A percentile compares a stretch with the other conserved stretches of the same genome.
phyloP scores from a whole-genome alignment of 2,797 vertebrate genomes.

The Podarcis siculus region DNA sequence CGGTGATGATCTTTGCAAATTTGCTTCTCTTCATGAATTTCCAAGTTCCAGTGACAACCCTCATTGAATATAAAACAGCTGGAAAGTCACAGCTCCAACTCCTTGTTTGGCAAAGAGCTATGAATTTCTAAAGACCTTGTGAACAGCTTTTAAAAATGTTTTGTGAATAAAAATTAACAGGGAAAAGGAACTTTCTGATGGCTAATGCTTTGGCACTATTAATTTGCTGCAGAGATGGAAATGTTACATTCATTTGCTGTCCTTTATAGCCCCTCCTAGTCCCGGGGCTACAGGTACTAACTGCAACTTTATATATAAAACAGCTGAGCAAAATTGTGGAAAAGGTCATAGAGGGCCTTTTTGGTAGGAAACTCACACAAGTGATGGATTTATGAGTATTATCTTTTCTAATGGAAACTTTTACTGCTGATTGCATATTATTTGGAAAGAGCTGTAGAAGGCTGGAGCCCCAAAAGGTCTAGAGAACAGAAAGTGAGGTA shows the following conservation, averaged over 20 bases:
- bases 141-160: conserved; percentile 39
- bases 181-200: conserved; percentile 12
- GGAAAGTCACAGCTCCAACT: conserved; percentile 40
- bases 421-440: conserved; percentile 5
- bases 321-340: background rate
- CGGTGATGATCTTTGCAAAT: conserved; percentile 50
- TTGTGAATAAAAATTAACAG: conserved; percentile 31
- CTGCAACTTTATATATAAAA: background rate
- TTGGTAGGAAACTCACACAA: background rate
- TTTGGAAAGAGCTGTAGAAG: background rate
- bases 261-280: conserved; percentile 12
- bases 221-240: conserved; percentile 26
- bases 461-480: background rate
- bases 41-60: conserved; percentile 49
- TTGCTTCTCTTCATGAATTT: conserved; percentile 52
- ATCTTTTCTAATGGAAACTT: conserved; percentile 25
- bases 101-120: conserved; percentile 32
- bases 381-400: conserved; percentile 13
- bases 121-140: conserved; percentile 44
- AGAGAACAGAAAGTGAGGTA: background rate
- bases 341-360: background rate
- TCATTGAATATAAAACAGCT: conserved; percentile 52
- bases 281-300: background rate
- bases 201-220: conserved; percentile 25
- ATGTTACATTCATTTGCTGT: background rate